Conservation (phyloP, 2,888 invertebrate species). For the Erebia aethiops region DNA sequence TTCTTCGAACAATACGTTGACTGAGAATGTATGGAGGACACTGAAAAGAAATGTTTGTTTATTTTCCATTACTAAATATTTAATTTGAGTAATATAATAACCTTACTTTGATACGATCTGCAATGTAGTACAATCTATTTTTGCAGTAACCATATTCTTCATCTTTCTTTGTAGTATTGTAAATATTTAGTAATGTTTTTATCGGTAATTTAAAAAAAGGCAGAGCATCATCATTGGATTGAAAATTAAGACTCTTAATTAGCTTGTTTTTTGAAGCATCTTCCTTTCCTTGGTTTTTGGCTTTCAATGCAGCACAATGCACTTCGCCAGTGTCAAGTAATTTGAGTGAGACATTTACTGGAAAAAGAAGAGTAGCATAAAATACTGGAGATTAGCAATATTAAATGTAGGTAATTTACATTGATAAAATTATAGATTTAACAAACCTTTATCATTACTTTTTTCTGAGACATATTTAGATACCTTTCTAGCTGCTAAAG, state of each 20-base stretch:
- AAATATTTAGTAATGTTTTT: slow-evolving; percentile 59
- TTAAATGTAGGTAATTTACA: not conserved
- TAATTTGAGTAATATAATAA: slow-evolving; percentile 11
- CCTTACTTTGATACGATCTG: slow-evolving; percentile 71
- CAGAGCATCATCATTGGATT: slow-evolving; percentile 74
- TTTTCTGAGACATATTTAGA: not conserved
- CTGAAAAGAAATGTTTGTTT: slow-evolving; percentile 50
- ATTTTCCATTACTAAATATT: not conserved
- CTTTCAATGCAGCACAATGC: no score
- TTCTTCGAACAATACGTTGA: slow-evolving; percentile 73
- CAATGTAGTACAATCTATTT: slow-evolving; percentile 84
- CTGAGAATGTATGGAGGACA: slow-evolving; percentile 70
- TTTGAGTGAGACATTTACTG: no score
- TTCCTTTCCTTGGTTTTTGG: slow-evolving; percentile 17
- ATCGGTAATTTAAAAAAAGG: slow-evolving; percentile 77
- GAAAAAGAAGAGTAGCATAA: not conserved
- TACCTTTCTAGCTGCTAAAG: not conserved
- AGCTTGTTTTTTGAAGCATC: slow-evolving; percentile 61
- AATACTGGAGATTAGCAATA: not conserved
- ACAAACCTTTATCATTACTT: not conserved
- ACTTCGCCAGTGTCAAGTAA: no score
- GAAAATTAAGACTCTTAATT: slow-evolving; percentile 67
- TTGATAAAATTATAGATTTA: not conserved
- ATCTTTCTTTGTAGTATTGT: slow-evolving; percentile 68
- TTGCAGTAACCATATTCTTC: slow-evolving; percentile 59